Evolutionary conservation across 2,888 invertebrate genomes (phyloP).

Genomic region (Crioceris asparagi): DNA sequence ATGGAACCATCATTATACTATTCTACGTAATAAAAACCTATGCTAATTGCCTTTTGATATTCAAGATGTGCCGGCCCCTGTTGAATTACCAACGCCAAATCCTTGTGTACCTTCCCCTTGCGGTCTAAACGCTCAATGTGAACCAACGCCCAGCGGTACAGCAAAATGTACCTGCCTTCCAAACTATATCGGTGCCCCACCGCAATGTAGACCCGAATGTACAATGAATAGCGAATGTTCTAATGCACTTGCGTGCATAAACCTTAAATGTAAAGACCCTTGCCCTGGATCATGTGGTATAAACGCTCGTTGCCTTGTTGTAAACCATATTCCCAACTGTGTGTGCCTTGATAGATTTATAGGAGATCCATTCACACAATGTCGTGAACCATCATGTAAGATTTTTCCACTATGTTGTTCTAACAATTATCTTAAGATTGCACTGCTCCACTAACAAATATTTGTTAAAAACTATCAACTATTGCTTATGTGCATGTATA

Average conservation of each 20-base stretch:
- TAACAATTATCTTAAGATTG: constrained; percentile 5
- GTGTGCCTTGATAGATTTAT: constrained; percentile 54
- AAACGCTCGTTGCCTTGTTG: constrained; percentile 60
- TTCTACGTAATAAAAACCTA: too few species aligned
- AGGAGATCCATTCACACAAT: constrained; percentile 57
- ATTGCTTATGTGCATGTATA: background rate
- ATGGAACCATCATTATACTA: too few species aligned
- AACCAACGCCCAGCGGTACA: constrained; percentile 29
- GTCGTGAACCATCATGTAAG: constrained; percentile 50
- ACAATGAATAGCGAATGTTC: constrained; percentile 62
- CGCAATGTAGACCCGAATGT: constrained; percentile 62
- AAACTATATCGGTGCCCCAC: constrained; percentile 62
- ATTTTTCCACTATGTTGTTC: constrained; percentile 19
- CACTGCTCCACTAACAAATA: background rate
- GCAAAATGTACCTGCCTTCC: constrained; percentile 57
- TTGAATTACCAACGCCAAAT: constrained; percentile 26
- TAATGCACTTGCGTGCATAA: constrained; percentile 56
- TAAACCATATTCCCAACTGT: constrained; percentile 65
- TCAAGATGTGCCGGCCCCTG: constrained; percentile 11
- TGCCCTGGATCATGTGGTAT: constrained; percentile 66
- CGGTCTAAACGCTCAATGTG: constrained; percentile 51
- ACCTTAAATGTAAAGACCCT: constrained; percentile 61
- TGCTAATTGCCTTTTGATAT: too few species aligned
- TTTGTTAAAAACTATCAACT: background rate
- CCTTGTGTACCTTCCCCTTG: constrained; percentile 63